Base-by-base conservation (phyloP, 2,113 vertebrate species). In the Murina feae region DNA sequence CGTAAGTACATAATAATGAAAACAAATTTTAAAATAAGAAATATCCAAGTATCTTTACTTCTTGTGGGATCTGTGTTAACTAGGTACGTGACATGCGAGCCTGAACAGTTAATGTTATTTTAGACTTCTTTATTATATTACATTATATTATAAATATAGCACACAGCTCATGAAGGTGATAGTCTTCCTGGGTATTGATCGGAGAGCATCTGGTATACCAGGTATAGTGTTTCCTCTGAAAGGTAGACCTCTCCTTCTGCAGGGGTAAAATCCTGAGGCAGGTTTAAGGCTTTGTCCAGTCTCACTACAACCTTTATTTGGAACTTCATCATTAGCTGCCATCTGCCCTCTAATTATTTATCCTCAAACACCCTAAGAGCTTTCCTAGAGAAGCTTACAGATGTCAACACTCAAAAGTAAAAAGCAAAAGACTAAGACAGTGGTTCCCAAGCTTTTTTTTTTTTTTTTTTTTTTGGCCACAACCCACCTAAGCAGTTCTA, bases 51-150 rank as follows among this genome's bases (percentile, higher is more conserved):
- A 86, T 86, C 10, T 71, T 83, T 91, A 83, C 90, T 92, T 92
- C 17, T 35, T 80, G 0, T 87, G 37, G 74, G 11, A 20, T 60
- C 17, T 58, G 28, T 79, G 49, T 69, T 71, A 84, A 42, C 44
- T 6, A 79, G 86, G 9, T n/a, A 20, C 44, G 35, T 39, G 13
- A 69, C 25, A 69, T 60, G 23, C 8, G 21, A 80, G 2, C 2
- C 37, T n/a, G 14, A 18, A 75, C 17, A 92, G 23, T n/a, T 55
- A 71, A 49, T 71, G 4, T 10, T 75, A 80, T 87, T 90, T 96
- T 87, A 90, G 21, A n/a, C 16, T 83, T 95, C 35, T 69, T 84
- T 83, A 75, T 80, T 95, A 55, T 94, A 94, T 58, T 58, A 58
- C 23, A 58, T 58, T 58, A 25, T 25, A 25, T 58, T 58, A 58